phyloP scores from a whole-genome alignment of 1,140 invertebrate species.

The Atta texana region DNA sequence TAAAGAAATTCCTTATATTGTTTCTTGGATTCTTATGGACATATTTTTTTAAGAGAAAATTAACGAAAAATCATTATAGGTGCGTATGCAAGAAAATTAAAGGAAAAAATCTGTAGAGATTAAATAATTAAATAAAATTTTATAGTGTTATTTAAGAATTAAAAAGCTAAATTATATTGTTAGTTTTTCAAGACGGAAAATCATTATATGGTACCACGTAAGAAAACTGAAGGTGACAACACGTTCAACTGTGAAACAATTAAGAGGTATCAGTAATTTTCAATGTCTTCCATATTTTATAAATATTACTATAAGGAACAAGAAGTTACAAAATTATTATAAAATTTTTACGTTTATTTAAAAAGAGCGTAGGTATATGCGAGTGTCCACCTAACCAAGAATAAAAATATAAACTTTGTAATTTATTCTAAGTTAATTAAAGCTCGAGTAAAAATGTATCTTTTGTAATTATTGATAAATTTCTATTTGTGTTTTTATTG shows the following conservation, averaged over 20 bases:
- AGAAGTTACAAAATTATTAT: neutral
- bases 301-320: slow-evolving; percentile 12
- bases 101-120: slow-evolving; percentile 10
- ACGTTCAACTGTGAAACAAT: slow-evolving; percentile 34
- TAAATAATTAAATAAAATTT: slow-evolving; percentile 28
- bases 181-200: slow-evolving; percentile 49
- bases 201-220: slow-evolving; percentile 33
- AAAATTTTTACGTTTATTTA: neutral
- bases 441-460: no score
- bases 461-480: no score
- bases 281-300: slow-evolving; percentile 32
- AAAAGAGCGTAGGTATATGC: neutral
- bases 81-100: neutral
- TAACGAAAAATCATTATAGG: neutral
- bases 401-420: neutral
- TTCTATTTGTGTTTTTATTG: no score
- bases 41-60: neutral
- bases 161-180: slow-evolving; percentile 46
- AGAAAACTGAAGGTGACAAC: slow-evolving; percentile 51
- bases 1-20: neutral
- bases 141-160: slow-evolving; percentile 6
- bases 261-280: slow-evolving; percentile 50
- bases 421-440: neutral
- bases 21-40: neutral
- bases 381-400: neutral